phyloP scores from a whole-genome alignment of 2,113 vertebrate species.

The Bubalus kerabau region DNA sequence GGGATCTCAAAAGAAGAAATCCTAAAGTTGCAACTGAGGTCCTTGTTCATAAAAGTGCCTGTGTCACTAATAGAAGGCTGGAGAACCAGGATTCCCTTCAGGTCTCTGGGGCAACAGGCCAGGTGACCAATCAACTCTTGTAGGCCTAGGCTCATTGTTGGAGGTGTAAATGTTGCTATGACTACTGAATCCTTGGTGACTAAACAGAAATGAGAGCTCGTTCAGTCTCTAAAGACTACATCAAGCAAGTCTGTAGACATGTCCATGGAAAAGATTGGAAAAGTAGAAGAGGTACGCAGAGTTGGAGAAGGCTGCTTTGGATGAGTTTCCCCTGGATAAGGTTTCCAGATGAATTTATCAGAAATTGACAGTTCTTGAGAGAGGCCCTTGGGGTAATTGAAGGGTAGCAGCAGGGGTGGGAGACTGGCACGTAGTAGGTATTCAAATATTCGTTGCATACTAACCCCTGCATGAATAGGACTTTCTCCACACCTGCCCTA shows the following conservation, averaged over 20 bases:
- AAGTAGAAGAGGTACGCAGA: conserved; percentile 49
- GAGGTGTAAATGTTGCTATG: conserved; percentile 24
- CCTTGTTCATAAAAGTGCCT: neutral
- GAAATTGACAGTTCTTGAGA: neutral
- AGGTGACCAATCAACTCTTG: neutral
- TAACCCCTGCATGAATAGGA: neutral
- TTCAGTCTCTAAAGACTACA: neutral
- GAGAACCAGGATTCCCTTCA: conserved; percentile 25
- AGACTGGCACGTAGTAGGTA: neutral
- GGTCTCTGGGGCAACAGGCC: neutral
- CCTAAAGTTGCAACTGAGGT: neutral
- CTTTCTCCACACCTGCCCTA: neutral
- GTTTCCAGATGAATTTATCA: neutral
- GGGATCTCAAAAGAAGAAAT: neutral
- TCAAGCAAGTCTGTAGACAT: conserved; percentile 1
- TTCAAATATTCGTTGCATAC: neutral
- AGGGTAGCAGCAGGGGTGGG: neutral
- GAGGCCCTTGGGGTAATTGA: neutral
- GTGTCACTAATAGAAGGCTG: neutral
- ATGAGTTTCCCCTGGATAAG: neutral
- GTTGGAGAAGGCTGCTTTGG: neutral
- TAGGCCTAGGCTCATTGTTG: conserved; percentile 35
- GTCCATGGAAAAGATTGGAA: conserved; percentile 6
- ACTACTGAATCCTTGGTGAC: conserved; percentile 56
- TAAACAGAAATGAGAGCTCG: conserved; percentile 48